phyloP scores from a whole-genome alignment of 1,140 invertebrate genomes.

The Ylistrum balloti region DNA sequence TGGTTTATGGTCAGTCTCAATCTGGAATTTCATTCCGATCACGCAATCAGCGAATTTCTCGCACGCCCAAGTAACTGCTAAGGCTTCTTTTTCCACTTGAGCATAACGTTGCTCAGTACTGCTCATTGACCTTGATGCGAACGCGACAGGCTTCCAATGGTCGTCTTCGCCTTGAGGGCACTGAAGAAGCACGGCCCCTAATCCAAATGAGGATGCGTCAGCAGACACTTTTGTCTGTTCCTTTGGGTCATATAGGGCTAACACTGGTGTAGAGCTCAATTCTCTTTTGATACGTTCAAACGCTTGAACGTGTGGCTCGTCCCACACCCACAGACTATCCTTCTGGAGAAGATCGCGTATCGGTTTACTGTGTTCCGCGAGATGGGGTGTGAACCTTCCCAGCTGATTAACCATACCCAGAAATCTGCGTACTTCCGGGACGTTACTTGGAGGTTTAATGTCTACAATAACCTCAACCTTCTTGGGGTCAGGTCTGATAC shows the following conservation, averaged over 20 bases:
- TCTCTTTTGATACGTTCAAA: constrained; percentile 53
- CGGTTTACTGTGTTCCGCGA: constrained; percentile 61
- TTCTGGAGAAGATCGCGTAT: constrained; percentile 61
- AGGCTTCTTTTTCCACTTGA: constrained; percentile 43
- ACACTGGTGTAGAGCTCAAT: constrained; percentile 47
- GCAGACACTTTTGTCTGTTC: not conserved
- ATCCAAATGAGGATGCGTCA: not conserved
- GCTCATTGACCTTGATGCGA: constrained; percentile 51
- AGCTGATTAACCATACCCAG: constrained; percentile 65
- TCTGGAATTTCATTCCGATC: constrained; percentile 53
- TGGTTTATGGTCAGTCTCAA: constrained; percentile 63
- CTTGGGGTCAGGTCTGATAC: constrained; percentile 60
- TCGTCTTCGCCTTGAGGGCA: not conserved
- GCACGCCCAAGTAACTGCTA: constrained; percentile 43
- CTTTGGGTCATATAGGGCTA: constrained; percentile 37
- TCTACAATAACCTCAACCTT: constrained; percentile 79
- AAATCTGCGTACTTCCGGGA: constrained; percentile 64
- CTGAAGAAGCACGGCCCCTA: not conserved
- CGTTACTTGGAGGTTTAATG: constrained; percentile 50
- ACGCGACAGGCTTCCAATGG: constrained; percentile 44
- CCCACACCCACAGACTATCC: constrained; percentile 61
- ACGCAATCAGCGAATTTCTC: constrained; percentile 48
- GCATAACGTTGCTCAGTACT: constrained; percentile 41
- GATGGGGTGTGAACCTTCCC: constrained; percentile 63
- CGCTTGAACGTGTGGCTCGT: constrained; percentile 51